phyloP scores from a whole-genome alignment of 2,888 invertebrate genomes.

The Dexiosoma caninum region DNA sequence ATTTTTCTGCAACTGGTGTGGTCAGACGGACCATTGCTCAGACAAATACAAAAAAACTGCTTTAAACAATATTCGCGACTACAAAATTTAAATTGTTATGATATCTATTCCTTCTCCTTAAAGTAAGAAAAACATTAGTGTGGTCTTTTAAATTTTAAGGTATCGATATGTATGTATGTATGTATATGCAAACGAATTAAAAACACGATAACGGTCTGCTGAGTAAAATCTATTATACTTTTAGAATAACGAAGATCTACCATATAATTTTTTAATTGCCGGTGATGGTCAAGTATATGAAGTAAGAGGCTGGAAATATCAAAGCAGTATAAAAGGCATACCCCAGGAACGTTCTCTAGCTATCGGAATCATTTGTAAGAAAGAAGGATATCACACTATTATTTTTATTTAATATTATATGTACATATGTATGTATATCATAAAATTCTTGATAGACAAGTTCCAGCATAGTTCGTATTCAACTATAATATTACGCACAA shows the following conservation, averaged over 20 bases:
- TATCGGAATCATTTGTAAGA: constrained; percentile 78
- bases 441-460: constrained; percentile 70
- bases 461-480: constrained; percentile 67
- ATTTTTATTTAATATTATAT: not conserved
- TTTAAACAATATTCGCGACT: no score
- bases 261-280: constrained; percentile 79
- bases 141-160: no score
- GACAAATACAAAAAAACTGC: no score
- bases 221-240: no score
- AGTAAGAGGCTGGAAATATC: constrained; percentile 78
- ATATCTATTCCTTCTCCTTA: no score
- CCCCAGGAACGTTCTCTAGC: constrained; percentile 72
- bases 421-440: not conserved
- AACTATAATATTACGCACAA: constrained; percentile 66
- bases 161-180: no score
- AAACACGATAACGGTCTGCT: no score
- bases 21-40: no score
- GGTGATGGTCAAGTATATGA: constrained; percentile 79
- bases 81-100: no score
- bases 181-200: no score
- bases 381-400: not conserved
- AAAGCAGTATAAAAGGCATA: constrained; percentile 70
- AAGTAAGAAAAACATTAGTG: no score
- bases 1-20: no score
- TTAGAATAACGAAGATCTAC: constrained; percentile 67